phyloP scores from a whole-genome alignment of 2,888 invertebrate genomes.

The Crioceris asparagi region DNA sequence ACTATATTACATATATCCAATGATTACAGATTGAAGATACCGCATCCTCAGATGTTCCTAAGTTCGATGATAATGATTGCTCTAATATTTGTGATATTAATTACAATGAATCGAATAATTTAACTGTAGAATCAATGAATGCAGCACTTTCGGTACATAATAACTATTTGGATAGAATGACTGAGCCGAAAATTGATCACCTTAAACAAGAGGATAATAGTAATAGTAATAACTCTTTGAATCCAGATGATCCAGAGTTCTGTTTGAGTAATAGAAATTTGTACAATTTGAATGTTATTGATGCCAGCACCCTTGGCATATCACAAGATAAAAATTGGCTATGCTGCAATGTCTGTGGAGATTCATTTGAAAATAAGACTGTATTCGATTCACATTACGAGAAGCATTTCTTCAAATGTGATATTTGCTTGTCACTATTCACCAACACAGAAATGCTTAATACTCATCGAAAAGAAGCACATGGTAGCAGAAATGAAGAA shows the following conservation, averaged over 20 bases:
- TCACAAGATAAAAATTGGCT: slow-evolving; percentile 20
- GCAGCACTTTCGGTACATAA: too few relatives aligned
- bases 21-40: too few relatives aligned
- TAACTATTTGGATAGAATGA: too few relatives aligned
- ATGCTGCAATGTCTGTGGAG: slow-evolving; percentile 38
- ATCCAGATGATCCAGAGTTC: slow-evolving; percentile 10
- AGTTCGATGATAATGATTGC: too few relatives aligned
- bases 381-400: slow-evolving; percentile 36
- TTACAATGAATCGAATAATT: too few relatives aligned
- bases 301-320: slow-evolving; percentile 10
- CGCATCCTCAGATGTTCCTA: too few relatives aligned
- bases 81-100: too few relatives aligned
- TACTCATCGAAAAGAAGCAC: slow-evolving; percentile 31
- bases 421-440: slow-evolving; percentile 38
- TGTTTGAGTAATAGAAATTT: not conserved
- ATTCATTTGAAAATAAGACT: slow-evolving; percentile 30
- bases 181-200: not conserved
- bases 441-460: slow-evolving; percentile 38
- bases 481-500: slow-evolving; percentile 14
- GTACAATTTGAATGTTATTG: slow-evolving; percentile 10
- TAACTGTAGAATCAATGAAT: too few relatives aligned
- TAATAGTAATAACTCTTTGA: slow-evolving; percentile 12
- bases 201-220: slow-evolving; percentile 13
- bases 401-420: slow-evolving; percentile 36
- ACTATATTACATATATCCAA: too few relatives aligned